Evolutionary conservation across 1,140 invertebrate species (phyloP), one percentile per base, ranked within the genome.

Genomic region (Sitobion miscanthi): DNA sequence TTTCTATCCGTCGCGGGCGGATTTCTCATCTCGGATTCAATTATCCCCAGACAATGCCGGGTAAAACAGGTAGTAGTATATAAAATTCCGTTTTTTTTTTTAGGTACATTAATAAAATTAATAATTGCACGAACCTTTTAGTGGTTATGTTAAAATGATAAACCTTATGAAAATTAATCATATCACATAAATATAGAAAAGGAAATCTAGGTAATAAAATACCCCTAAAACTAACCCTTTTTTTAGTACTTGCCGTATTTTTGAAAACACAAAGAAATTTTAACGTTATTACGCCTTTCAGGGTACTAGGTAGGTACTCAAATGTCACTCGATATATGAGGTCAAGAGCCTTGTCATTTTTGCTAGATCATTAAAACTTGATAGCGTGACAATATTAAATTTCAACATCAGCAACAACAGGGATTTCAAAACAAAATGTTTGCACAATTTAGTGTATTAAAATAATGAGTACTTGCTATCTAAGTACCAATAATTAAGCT

Each of bases 321-420:
- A 87, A 87, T 87, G 30, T 87, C 45, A 87, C 25, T 87, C 45
- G 45, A 87, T 87, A 85, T 23, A 87, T 49, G 14, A n/a, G 85
- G 85, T 87, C 85, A 87, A 87, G 85, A n/a, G 45, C 11, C 30
- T 47, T 49, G 11, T 87, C 5, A 87, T 49, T 87, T 47, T 87
- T 77, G n/a, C 30, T 35, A 35, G 23, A 35, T 77, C 14, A n/a
- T 77, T 35, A 77, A 77, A 77, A 77, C 30, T 3, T 47, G 21
- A n/a, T 47, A 47, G 3, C 85, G 23, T 17, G 3, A 87, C 30
- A 45, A 17, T 47, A 87, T 87, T 30, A 47, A 47, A 0, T 87
- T 87, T 49, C 25, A 87, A 47, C 45, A 23, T 14, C 6, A 45
- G 23, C 23, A 6, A 3, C 8, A 38, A 85, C 11, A 25, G 9